Evolutionary conservation across 2,113 vertebrate species (phyloP), one percentile per base, ranked within the genome.

Genomic region (Oncorhynchus gorbuscha): DNA sequence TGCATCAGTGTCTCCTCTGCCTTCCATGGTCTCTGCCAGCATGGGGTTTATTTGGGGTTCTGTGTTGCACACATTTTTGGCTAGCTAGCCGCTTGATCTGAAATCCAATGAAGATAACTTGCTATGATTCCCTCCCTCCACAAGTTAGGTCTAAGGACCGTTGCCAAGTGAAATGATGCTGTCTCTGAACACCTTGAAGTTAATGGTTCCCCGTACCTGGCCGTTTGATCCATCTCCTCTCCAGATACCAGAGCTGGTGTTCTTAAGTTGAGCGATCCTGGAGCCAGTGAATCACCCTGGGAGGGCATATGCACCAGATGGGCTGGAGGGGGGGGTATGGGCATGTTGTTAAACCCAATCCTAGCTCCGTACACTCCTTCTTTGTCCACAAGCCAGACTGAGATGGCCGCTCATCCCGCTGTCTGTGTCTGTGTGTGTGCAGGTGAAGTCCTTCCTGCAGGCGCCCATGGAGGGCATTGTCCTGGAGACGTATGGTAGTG

Each of bases 391-490:
- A 39, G 66, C n/a, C 59, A 28, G 18, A 18, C 28, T 35, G 30
- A 68, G 14, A 55, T 55, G 51, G 51, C 5, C 16, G 12, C 51
- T 55, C 51, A 55, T 18, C 51, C 5, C 14, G 12, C 49, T 55
- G 49, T 18, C 39, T 32, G 30, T 70, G 39, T n/a, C n/a, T n/a
- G n/a, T 80, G 45, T 76, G 39, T 80, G 45, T 74, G 3, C 84
- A 99, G 98, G 94, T 98, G 3, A 94, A 84, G 78, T 95, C 95
- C 0, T 98, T 99, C 88, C 93, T 99, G 82, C 96, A 97, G 92
- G 93, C 93, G 11, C 97, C 97, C 3, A 95, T 97, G 92, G 92
- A 96, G 76, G 97, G 96, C 0, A 93, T 99, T 7, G 97, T 99
- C n/a, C 89, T 99, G 18, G 97, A 99, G 90, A 97, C 97, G 0